A percentile compares a stretch with the other conserved stretches of the same genome.
phyloP scores from a whole-genome alignment of 2,113 vertebrate species.

The Phyllostomus hastatus region DNA sequence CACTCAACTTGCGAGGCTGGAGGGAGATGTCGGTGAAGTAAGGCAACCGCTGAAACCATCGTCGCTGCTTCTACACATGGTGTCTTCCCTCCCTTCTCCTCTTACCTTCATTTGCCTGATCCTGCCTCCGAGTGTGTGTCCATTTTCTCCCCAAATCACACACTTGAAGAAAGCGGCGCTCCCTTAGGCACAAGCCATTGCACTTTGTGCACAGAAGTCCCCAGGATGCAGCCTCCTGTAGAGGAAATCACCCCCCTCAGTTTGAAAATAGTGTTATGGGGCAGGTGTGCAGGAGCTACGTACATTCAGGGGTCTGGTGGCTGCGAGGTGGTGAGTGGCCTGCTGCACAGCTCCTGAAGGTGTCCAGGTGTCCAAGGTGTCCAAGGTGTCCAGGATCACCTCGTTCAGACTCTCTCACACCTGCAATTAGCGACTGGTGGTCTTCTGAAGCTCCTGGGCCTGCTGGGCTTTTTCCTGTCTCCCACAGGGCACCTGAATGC shows the following conservation, averaged over 20 bases:
- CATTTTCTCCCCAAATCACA: background rate
- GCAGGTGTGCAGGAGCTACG: background rate
- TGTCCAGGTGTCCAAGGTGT: no score
- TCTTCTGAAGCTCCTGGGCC: background rate
- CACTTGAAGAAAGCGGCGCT: background rate
- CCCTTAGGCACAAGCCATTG: background rate
- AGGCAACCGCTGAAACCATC: accelerated
- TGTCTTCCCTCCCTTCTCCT: background rate
- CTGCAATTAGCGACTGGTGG: background rate
- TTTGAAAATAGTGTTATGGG: background rate
- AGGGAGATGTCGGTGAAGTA: background rate
- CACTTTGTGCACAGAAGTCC: background rate
- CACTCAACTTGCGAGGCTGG: background rate
- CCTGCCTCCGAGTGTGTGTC: background rate
- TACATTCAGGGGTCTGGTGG: background rate
- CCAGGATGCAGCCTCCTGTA: background rate
- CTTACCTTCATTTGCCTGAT: background rate
- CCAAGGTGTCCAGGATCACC: background rate
- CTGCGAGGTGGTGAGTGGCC: background rate
- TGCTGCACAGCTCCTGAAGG: background rate
- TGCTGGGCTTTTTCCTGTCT: background rate
- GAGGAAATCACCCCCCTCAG: background rate
- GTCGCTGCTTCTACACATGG: background rate
- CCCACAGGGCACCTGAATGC: background rate
- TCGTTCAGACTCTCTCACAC: background rate